Conservation (phyloP, 2,797 vertebrate species). For the Propithecus deckenii region DNA sequence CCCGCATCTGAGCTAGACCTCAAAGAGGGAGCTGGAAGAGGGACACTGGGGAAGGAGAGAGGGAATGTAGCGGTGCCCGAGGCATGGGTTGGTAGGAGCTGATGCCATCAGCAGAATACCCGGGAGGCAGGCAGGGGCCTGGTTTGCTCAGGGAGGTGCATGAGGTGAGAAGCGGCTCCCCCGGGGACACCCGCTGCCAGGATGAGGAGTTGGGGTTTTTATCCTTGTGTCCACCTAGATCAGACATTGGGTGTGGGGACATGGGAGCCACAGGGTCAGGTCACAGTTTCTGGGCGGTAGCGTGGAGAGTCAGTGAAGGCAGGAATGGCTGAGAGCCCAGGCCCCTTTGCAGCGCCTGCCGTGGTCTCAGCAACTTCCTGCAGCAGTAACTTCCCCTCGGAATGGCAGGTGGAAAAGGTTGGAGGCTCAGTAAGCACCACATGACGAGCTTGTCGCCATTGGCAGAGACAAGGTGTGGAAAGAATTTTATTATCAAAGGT, state of each 20-base stretch:
- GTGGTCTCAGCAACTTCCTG: accelerated
- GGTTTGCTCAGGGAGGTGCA: not conserved
- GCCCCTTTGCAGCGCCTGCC: not conserved
- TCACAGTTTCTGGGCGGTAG: accelerated
- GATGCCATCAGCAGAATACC: accelerated
- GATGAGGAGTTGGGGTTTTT: not conserved
- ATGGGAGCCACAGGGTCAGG: accelerated
- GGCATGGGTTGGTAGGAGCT: accelerated
- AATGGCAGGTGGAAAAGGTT: accelerated
- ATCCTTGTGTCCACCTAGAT: not conserved
- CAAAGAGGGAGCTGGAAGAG: not conserved
- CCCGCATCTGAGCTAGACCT: not conserved
- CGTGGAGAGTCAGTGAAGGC: accelerated
- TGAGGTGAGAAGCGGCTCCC: too few relatives aligned
- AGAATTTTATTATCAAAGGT: not conserved
- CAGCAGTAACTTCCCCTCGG: accelerated
- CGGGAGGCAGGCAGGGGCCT: not conserved
- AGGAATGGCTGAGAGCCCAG: not conserved
- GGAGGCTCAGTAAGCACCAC: accelerated
- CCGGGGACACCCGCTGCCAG: accelerated
- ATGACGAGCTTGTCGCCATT: accelerated
- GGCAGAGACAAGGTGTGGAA: not conserved
- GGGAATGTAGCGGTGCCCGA: accelerated
- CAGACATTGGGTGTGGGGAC: accelerated
- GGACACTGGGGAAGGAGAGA: not conserved